Conservation (phyloP, 2,113 vertebrate species). For the Rhabdomys dilectus region DNA sequence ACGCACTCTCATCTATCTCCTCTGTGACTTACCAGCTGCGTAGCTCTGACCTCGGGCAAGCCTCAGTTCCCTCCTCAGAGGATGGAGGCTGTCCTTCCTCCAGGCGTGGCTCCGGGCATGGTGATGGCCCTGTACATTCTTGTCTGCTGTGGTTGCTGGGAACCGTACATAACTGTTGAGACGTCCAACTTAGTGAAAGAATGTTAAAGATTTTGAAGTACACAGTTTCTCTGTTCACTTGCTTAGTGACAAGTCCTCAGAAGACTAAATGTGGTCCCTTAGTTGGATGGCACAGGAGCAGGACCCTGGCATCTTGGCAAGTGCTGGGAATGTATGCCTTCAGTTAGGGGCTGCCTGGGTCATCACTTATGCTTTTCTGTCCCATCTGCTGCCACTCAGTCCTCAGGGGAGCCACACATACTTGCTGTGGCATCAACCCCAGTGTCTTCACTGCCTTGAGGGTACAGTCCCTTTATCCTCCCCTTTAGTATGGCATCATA, state of each 20-base stretch:
- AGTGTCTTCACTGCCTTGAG: background rate
- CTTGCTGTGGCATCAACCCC: too few species aligned
- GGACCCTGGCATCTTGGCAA: background rate
- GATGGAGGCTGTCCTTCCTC: too few species aligned
- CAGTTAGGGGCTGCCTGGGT: background rate
- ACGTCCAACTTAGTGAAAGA: background rate
- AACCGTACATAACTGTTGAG: background rate
- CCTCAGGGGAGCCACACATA: background rate
- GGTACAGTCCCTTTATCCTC: background rate
- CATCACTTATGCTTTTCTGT: background rate
- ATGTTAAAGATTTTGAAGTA: background rate
- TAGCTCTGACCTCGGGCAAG: background rate
- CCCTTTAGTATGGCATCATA: background rate
- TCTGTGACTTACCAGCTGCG: background rate
- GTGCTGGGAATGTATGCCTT: fast-evolving
- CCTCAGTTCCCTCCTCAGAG: conserved; percentile 28
- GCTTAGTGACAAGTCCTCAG: background rate
- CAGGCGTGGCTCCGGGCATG: background rate
- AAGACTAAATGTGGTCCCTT: background rate
- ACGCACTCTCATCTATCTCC: background rate
- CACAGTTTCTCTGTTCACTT: background rate
- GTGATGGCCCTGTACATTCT: background rate
- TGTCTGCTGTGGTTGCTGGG: background rate
- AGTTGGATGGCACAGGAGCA: fast-evolving
- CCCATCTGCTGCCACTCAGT: background rate